Conservation (phyloP, 1,140 invertebrate species). For the Lepidurus apus region DNA sequence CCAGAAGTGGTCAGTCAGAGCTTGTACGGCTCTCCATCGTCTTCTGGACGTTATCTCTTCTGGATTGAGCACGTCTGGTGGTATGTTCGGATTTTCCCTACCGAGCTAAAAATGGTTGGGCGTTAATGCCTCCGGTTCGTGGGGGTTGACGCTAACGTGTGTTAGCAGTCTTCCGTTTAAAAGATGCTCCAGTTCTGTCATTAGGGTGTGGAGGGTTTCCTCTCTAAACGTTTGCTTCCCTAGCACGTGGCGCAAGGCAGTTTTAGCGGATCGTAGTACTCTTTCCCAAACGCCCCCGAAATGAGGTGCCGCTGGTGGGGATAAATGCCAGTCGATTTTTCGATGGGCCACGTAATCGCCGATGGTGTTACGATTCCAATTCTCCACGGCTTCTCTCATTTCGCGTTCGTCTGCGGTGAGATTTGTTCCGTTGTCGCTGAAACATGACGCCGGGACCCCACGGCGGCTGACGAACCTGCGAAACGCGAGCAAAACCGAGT, state of each 20-base stretch:
- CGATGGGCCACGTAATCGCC: constrained; percentile 24
- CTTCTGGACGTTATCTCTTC: constrained; percentile 12
- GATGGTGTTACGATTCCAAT: constrained; percentile 36
- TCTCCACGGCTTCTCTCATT: constrained; percentile 11
- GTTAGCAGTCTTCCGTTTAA: constrained; percentile 34
- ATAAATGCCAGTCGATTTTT: constrained; percentile 39
- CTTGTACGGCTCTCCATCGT: constrained; percentile 29
- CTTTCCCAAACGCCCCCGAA: constrained; percentile 40
- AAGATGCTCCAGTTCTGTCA: constrained; percentile 33
- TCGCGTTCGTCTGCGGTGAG: constrained; percentile 38
- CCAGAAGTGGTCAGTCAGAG: constrained; percentile 33
- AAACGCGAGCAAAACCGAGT: constrained; percentile 39
- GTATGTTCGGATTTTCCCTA: background rate
- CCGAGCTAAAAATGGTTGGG: constrained; percentile 36
- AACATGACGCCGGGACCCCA: constrained; percentile 37
- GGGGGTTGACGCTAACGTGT: constrained; percentile 29
- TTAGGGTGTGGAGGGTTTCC: constrained; percentile 5
- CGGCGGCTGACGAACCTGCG: constrained; percentile 40
- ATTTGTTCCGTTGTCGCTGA: constrained; percentile 43
- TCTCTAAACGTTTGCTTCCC: background rate
- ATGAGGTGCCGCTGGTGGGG: constrained; percentile 36
- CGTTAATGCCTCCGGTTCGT: constrained; percentile 33
- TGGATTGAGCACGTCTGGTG: background rate
- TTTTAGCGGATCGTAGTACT: constrained; percentile 30
- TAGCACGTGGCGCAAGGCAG: background rate